These are phyloP conservation scores for Lonchura striata DNA, from an alignment of 2,113 vertebrate species.

Conservation along the genomic window DNA sequence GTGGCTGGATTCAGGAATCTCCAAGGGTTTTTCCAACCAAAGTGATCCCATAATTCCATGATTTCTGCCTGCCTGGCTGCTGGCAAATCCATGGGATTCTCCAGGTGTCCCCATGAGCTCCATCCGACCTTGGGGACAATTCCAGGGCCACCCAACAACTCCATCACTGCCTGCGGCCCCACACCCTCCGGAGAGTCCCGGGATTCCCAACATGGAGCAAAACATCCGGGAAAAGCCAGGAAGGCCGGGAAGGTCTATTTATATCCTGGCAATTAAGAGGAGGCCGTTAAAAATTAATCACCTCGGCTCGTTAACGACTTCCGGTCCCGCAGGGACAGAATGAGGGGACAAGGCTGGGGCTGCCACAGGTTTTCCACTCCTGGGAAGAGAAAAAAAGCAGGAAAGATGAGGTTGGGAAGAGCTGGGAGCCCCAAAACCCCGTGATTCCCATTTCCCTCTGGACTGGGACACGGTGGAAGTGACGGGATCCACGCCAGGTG, in stretches of 20 bases:
- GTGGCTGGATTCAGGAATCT: fast-evolving
- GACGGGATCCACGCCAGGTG: fast-evolving
- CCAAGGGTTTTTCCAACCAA: neutral
- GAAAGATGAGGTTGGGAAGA: neutral
- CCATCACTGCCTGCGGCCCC: fast-evolving
- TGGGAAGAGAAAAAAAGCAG: fast-evolving
- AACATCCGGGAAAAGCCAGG: neutral
- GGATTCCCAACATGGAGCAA: fast-evolving
- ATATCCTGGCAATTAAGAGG: neutral
- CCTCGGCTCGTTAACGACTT: neutral
- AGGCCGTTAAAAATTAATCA: conserved; percentile 23
- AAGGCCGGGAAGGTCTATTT: neutral
- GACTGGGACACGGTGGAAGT: fast-evolving
- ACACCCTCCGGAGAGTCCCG: fast-evolving
- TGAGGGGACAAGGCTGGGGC: fast-evolving
- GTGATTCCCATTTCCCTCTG: neutral
- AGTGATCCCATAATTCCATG: neutral
- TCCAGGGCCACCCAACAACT: neutral
- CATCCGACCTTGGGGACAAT: neutral
- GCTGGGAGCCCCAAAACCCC: neutral
- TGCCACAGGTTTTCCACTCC: neutral
- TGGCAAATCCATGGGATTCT: fast-evolving
- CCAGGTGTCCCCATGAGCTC: neutral
- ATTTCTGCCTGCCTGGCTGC: neutral
- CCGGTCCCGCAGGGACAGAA: neutral